These are phyloP conservation scores for Syncerus caffer DNA, from an alignment of 2,797 vertebrate species.

Conservation along the genomic window DNA sequence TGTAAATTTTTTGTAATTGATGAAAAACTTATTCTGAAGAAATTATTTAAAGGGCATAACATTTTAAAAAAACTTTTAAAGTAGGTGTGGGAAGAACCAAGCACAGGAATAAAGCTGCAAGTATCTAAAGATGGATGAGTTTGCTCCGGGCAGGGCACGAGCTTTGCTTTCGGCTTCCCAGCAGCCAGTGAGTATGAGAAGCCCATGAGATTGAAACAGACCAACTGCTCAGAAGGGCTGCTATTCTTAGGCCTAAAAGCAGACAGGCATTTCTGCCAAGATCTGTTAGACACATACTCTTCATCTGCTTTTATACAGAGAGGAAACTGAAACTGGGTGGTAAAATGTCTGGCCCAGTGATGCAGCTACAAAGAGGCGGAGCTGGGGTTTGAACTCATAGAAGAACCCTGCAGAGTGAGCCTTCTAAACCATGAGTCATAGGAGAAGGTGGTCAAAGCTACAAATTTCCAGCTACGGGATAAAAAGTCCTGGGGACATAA, in stretches of 20 bases:
- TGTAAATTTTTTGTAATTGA: constrained; percentile 28
- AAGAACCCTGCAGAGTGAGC: background rate
- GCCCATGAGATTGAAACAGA: background rate
- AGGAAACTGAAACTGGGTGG: background rate
- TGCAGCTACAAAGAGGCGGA: background rate
- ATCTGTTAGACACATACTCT: constrained; percentile 47
- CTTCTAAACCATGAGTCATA: background rate
- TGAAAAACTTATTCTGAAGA: background rate
- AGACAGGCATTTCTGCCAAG: constrained; percentile 67
- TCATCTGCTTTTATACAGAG: constrained; percentile 42
- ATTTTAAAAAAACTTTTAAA: background rate
- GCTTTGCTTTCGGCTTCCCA: background rate
- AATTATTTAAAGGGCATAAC: constrained; percentile 27
- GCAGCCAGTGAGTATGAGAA: background rate
- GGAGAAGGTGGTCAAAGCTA: background rate
- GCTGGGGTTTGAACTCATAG: background rate
- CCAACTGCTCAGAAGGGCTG: constrained; percentile 54
- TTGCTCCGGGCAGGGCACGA: background rate
- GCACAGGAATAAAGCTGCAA: background rate
- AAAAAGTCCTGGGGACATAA: background rate
- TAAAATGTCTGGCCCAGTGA: background rate
- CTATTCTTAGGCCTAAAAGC: constrained; percentile 69
- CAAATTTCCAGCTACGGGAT: background rate
- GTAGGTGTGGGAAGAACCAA: background rate
- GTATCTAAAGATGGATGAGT: accelerated